Evolutionary conservation across 2,797 vertebrate species (phyloP).

Genomic region (Yasuhikotakia modesta): DNA sequence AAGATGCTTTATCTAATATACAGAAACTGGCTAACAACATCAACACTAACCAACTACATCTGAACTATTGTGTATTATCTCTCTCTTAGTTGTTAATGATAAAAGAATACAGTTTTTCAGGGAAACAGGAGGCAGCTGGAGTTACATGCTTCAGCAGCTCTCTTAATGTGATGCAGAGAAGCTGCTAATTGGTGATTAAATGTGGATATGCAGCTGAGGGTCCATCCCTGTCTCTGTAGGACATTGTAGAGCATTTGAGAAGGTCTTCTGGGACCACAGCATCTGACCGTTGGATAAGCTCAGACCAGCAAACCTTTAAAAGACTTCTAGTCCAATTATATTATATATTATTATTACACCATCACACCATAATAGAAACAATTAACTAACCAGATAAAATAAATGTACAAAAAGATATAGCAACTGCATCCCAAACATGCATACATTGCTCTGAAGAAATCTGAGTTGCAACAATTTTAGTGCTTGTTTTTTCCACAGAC

Average conservation of each 20-base stretch:
- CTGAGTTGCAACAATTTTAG: no score
- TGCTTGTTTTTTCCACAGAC: no score
- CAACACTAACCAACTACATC: slow-evolving; percentile 9
- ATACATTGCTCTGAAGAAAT: no score
- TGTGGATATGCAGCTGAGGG: slow-evolving; percentile 66
- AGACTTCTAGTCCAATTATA: background rate
- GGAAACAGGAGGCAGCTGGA: slow-evolving; percentile 38
- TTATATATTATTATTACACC: no score
- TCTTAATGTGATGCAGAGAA: slow-evolving; percentile 63
- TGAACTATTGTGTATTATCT: slow-evolving; percentile 29
- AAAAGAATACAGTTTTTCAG: slow-evolving; percentile 57
- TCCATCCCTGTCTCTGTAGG: slow-evolving; percentile 65
- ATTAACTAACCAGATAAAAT: no score
- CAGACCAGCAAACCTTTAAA: slow-evolving; percentile 4
- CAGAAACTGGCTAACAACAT: background rate
- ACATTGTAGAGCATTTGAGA: slow-evolving; percentile 64
- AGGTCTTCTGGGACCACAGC: background rate
- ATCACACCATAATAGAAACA: no score
- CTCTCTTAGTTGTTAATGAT: slow-evolving; percentile 24
- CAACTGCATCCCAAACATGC: no score
- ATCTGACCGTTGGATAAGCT: slow-evolving; percentile 1
- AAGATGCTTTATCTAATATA: no score
- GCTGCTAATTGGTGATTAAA: slow-evolving; percentile 72
- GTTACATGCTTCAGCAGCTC: slow-evolving; percentile 51
- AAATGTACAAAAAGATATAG: no score